Evolutionary conservation across 2,113 vertebrate species (phyloP).

Genomic region (Coryphaenoides rupestris): DNA sequence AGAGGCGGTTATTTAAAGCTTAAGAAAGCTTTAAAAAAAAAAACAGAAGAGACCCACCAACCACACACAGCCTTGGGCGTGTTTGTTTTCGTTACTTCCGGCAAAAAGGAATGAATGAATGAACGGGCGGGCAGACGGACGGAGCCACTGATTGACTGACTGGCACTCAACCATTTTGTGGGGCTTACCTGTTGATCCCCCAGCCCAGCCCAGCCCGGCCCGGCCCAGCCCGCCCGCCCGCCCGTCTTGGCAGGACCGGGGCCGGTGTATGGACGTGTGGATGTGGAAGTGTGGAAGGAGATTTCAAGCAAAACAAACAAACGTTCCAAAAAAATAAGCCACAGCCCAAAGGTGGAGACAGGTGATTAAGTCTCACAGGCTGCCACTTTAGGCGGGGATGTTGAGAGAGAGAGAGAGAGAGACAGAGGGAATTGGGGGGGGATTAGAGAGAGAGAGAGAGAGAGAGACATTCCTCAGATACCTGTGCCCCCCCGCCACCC

Average conservation of each 20-base stretch:
- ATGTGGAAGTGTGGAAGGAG: too few relatives aligned
- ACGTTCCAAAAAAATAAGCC: too few relatives aligned
- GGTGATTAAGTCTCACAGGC: constrained; percentile 10
- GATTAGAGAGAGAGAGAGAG: constrained; percentile 17
- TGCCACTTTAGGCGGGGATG: too few relatives aligned
- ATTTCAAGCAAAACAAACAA: too few relatives aligned
- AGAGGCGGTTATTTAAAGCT: constrained; percentile 64
- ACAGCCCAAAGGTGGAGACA: constrained; percentile 21
- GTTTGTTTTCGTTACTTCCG: constrained; percentile 65
- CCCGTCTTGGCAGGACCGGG: too few relatives aligned
- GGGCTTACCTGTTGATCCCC: constrained; percentile 38
- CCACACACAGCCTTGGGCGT: constrained; percentile 59
- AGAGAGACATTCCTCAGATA: constrained; percentile 34
- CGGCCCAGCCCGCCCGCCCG: constrained; percentile 27
- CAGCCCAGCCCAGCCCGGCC: constrained; percentile 38
- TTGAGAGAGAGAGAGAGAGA: constrained; percentile 20
- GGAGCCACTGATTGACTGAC: constrained; percentile 15
- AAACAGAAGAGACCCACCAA: too few relatives aligned
- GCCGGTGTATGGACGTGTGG: too few relatives aligned
- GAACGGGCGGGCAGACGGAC: too few relatives aligned
- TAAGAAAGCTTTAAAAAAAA: too few relatives aligned
- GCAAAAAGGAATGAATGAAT: too few relatives aligned
- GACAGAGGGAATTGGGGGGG: background rate
- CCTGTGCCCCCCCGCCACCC: constrained; percentile 2
- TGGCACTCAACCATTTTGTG: constrained; percentile 48